phyloP scores from a whole-genome alignment of 2,113 vertebrate genomes.

The Pelecanus crispus region DNA sequence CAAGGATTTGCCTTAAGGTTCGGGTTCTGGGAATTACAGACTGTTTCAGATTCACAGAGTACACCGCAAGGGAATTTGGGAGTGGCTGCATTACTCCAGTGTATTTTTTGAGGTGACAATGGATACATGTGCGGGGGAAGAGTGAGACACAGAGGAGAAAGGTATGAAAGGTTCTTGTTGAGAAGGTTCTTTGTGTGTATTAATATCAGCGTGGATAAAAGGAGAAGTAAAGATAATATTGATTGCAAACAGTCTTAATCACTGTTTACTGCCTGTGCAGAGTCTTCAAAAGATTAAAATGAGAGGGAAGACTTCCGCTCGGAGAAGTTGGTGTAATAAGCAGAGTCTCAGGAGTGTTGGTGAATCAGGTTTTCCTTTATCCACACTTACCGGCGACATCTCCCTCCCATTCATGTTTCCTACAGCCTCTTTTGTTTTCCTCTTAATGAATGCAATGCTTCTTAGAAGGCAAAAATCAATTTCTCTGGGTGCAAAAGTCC shows the following conservation, averaged over 20 bases:
- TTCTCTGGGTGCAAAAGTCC: background rate
- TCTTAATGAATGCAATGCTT: background rate
- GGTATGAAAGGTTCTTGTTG: background rate
- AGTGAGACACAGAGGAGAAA: background rate
- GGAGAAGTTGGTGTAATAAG: background rate
- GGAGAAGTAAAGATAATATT: background rate
- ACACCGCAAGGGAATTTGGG: constrained; percentile 24
- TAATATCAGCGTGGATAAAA: background rate
- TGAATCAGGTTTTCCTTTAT: background rate
- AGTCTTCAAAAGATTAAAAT: background rate
- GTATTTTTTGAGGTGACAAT: constrained; percentile 4
- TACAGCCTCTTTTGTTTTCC: background rate
- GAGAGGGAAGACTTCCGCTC: background rate
- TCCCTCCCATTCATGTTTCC: background rate
- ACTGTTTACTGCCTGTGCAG: background rate
- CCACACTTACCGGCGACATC: background rate
- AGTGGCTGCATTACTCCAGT: constrained; percentile 30
- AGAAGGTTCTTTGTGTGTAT: background rate
- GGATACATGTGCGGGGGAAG: fast-evolving
- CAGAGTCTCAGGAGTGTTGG: background rate
- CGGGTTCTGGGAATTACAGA: constrained; percentile 45
- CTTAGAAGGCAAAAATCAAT: background rate
- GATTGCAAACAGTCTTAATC: background rate
- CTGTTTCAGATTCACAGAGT: constrained; percentile 45
- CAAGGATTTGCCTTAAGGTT: constrained; percentile 52